phyloP scores from a whole-genome alignment of 37 sponge, comb jelly and placozoan genomes.

The Amphimedon queenslandica region DNA sequence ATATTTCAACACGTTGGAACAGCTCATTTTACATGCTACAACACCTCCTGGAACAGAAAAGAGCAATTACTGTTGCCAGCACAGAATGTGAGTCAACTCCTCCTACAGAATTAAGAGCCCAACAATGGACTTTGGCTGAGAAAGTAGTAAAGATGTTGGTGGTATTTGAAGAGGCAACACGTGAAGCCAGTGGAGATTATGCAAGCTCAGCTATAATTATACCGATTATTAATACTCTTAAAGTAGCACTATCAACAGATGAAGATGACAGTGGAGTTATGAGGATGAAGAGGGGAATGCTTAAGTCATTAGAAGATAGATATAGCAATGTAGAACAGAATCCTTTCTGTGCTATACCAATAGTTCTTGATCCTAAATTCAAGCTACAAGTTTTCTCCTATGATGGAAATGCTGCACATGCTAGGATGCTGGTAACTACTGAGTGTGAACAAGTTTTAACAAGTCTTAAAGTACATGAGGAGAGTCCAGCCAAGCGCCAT shows the following conservation, averaged over 20 bases:
- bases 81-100: constrained; percentile 2
- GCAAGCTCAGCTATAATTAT: constrained; percentile 7
- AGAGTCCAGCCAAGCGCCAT: neutral
- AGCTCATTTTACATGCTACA: constrained; percentile 11
- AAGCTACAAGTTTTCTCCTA: constrained; percentile 9
- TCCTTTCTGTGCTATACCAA: neutral
- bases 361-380: constrained; percentile 3
- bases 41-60: constrained; percentile 7
- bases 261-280: constrained; percentile 5
- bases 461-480: neutral
- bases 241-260: neutral
- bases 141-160: constrained; percentile 3
- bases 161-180: constrained; percentile 17
- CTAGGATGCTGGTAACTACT: constrained; percentile 2
- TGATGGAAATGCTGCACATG: neutral
- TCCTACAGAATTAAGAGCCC: constrained; percentile 9
- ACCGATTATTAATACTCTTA: neutral
- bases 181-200: constrained; percentile 13
- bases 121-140: constrained; percentile 5
- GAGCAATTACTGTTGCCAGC: constrained; percentile 11
- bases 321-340: constrained; percentile 6
- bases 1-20: constrained; percentile 13
- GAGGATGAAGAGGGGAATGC: constrained; percentile 10
- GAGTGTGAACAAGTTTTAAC: constrained; percentile 10
- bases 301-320: constrained; percentile 1